These are phyloP conservation scores for Euborellia annulipes DNA, from an alignment of 1,140 invertebrate genomes.

Conservation along the genomic window DNA sequence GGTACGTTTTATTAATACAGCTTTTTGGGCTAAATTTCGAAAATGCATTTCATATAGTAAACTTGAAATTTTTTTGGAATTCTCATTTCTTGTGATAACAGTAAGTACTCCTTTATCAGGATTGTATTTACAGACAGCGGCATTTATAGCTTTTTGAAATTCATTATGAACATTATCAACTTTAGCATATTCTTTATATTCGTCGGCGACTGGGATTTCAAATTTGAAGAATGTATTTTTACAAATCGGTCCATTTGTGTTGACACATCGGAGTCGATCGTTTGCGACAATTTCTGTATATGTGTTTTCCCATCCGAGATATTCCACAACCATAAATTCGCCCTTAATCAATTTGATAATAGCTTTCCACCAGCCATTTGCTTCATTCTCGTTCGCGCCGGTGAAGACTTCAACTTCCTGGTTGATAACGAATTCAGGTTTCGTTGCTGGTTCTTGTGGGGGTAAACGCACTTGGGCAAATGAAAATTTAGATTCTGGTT, in stretches of 20 bases:
- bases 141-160: constrained; percentile 82
- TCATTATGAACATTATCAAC: constrained; percentile 83
- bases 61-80: constrained; percentile 49
- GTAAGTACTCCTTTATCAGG: constrained; percentile 58
- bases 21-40: constrained; percentile 73
- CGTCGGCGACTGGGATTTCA: constrained; percentile 85
- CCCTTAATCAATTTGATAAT: constrained; percentile 59
- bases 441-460: constrained; percentile 41
- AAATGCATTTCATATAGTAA: constrained; percentile 97
- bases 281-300: constrained; percentile 82
- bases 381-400: constrained; percentile 70
- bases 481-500: constrained; percentile 79
- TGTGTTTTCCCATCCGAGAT: constrained; percentile 71
- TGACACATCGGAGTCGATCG: constrained; percentile 65
- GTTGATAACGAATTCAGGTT: constrained; percentile 59
- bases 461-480: constrained; percentile 81
- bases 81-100: constrained; percentile 59
- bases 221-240: constrained; percentile 83
- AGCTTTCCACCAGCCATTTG: constrained; percentile 88
- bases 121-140: constrained; percentile 73
- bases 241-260: constrained; percentile 69
- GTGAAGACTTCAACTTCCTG: constrained; percentile 89
- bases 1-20: constrained; percentile 81
- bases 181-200: constrained; percentile 81
- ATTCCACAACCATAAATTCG: constrained; percentile 85